Base-by-base conservation (phyloP, 2,113 vertebrate species). In the Smithornis capensis region DNA sequence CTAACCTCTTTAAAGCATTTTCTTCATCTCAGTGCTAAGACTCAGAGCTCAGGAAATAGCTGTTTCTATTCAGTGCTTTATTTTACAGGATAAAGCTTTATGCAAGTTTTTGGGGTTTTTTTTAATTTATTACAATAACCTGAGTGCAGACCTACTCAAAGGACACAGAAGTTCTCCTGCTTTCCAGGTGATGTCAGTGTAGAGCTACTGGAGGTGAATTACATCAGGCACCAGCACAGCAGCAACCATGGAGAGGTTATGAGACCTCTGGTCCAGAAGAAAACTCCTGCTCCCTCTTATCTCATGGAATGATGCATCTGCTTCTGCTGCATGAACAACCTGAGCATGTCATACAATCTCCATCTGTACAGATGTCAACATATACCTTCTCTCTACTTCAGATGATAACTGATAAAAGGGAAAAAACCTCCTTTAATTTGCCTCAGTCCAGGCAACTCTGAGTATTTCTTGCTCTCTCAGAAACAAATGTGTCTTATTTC, bases 161-260 rank as follows among this genome's bases (percentile, higher is more conserved):
- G 27, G 31, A 57, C 40, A 59, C 3, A 19, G 4, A 82, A 75
- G 47, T 87, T 87, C 74, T 60, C n/a, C 49, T 42, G 31, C 38
- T 31, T 23, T 87, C 89, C 87, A 84, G 81, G 53, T 18, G 89
- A 82, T 78, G 92, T 87, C 83, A 92, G 83, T n/a, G 44, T 13
- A 53, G 87, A 89, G 71, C 49, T 55, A 24, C 14, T 7, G n/a
- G 12, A 84, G 31, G n/a, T 6, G 56, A 77, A 56, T 50, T 70
- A 44, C 24, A 50, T 6, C 28, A 19, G 45, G 7, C 33, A 45
- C 8, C 28, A 71, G 55, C 44, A 52, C 0, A 92, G 65, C 77
- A 69, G 55, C 35, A 63, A n/a, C 6, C 24, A 1, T 0, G 15
- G 25, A 42, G 19, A 75, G 53, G 12, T 13, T 44, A 24, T 2